phyloP scores from a whole-genome alignment of 2,797 vertebrate species.

The Clamator glandarius region DNA sequence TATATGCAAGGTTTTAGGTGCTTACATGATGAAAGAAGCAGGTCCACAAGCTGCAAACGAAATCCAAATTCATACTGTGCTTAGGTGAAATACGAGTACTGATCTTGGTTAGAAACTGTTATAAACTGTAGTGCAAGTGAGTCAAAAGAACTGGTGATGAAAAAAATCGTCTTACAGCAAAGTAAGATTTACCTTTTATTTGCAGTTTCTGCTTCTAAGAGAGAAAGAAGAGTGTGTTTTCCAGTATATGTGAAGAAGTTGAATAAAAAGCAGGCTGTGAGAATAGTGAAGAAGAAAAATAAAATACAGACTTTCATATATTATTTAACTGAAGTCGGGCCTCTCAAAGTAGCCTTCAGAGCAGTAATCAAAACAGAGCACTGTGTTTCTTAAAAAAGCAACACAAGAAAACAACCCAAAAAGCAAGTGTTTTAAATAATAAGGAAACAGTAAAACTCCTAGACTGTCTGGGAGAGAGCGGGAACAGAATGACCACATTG shows the following conservation, averaged over 20 bases:
- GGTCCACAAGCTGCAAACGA: conserved; percentile 16
- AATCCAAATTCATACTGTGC: neutral
- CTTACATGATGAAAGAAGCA: conserved; percentile 3
- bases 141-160: neutral
- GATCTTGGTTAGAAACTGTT: neutral
- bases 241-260: neutral
- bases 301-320: neutral
- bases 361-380: neutral
- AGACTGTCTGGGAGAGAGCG: neutral
- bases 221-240: neutral
- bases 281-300: conserved; percentile 1
- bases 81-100: neutral
- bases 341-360: neutral
- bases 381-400: neutral
- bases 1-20: conserved; percentile 25
- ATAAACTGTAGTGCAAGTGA: neutral
- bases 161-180: neutral
- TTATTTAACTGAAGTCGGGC: neutral
- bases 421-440: neutral
- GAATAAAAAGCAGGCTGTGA: neutral
- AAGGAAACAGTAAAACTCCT: neutral
- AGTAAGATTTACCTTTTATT: neutral
- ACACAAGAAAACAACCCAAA: neutral
- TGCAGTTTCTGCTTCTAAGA: conserved; percentile 8
- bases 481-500: neutral